Base-by-base conservation (phyloP, 2,888 invertebrate genomes). In the Nasonia oneida region DNA sequence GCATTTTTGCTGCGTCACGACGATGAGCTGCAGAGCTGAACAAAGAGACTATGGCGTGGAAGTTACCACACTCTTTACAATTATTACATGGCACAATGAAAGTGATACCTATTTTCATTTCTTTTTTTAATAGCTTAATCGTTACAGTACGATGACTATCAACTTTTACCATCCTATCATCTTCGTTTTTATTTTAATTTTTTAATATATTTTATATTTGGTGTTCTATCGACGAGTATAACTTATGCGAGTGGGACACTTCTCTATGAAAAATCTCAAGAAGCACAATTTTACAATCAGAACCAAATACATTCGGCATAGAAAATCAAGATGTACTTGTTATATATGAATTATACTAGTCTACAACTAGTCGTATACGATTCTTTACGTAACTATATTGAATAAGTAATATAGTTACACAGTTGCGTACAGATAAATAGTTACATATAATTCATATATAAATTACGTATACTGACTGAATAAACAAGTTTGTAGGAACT, bases 1-100 rank as follows among this genome's bases (percentile, higher is more conserved):
- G 93, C 92, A 92, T 91, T 93, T 86, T 92, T 90, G 91, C 92
- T 92, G 92, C 91, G 91, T 92, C 92, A 91, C 91, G 91, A 91
- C 90, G 92, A 92, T 84, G 83, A 85, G 76, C 53, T 91, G 92
- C 91, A 91, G 92, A 92, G 91, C 90, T 92, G 92, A 92, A 91
- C 89, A 91, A 90, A 77, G 47, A 70, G 81, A 86, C 79, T 81
- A 80, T 87, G 80, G 80, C 84, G 75, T 80, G 81, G 74, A 87
- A 91, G 92, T 92, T 91, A 92, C 92, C 92, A 92, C 92, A 91
- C 92, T 93, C 93, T 91, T 91, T 88, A 90, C 79, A 84, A 85
- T 85, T 81, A 81, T 87, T 81, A 81, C 77, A 93, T 93, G 93
- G 93, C 93, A 93, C 93, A 91, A 89, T 86, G 77, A 87, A 82